phyloP scores from a whole-genome alignment of 37 sponge, comb jelly and placozoan species.

The Halisarca cf. caerulea region DNA sequence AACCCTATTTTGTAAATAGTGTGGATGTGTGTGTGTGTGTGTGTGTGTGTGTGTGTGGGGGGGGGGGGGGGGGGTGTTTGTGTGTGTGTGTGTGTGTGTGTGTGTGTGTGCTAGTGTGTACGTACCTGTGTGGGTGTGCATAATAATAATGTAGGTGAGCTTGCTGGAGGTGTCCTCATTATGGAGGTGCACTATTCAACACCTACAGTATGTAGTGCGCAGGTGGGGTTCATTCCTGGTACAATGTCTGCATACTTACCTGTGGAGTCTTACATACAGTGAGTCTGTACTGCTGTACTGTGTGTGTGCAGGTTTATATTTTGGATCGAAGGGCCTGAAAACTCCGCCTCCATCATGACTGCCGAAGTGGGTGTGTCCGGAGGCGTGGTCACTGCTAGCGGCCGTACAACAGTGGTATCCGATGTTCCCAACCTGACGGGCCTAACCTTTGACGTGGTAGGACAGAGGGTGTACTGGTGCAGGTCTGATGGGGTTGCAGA shows the following conservation, averaged over 20 bases:
- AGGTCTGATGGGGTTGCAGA: background rate
- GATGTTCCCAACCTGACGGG: background rate
- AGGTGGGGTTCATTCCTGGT: background rate
- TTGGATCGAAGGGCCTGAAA: constrained; percentile 32
- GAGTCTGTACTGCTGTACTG: background rate
- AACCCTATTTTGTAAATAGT: too few relatives aligned
- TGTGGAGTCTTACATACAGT: background rate
- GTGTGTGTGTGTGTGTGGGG: too few relatives aligned
- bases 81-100: too few relatives aligned
- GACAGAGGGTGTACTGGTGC: constrained; percentile 29
- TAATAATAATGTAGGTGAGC: background rate
- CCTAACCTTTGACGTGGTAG: constrained; percentile 15
- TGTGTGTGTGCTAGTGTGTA: too few relatives aligned
- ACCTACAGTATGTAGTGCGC: background rate
- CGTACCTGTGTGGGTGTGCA: background rate
- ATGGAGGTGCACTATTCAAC: too few relatives aligned
- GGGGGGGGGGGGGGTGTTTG: too few relatives aligned
- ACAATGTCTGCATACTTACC: background rate
- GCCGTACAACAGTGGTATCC: background rate
- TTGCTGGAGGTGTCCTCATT: too few relatives aligned
- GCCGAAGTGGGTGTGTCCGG: background rate
- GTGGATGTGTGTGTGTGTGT: too few relatives aligned
- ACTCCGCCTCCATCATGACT: constrained; percentile 20
- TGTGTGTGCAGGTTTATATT: constrained; percentile 38
- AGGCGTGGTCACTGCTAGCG: background rate